Percentiles rank a stretch among this genome's conserved stretches.
phyloP scores from a whole-genome alignment of 1,140 invertebrate species.

The roundworm (Caenorhabditis elegans) region WBcel235 BX284606.5:10291001-10291500 shows the following conservation, averaged over 20 bases:
- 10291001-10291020: too few species aligned
- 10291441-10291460: background rate
- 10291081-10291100: background rate
- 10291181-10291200: too few species aligned
- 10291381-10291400: background rate
- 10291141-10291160: background rate
- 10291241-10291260: background rate
- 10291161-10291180: background rate
- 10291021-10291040: too few species aligned
- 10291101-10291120: too few species aligned
- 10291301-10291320: background rate
- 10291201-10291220: background rate
- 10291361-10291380: too few species aligned
- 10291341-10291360: background rate
- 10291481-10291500: background rate
- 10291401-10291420: background rate
- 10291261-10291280: background rate
- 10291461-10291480: background rate
- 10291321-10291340: background rate
- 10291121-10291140: background rate
- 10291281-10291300: constrained; percentile 12
- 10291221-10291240: background rate
- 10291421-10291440: background rate
- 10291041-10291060: too few species aligned
- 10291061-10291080: too few species aligned